These are phyloP conservation scores for Sebastes iracundus DNA, from an alignment of 2,797 vertebrate species.

Conservation along the genomic window DNA sequence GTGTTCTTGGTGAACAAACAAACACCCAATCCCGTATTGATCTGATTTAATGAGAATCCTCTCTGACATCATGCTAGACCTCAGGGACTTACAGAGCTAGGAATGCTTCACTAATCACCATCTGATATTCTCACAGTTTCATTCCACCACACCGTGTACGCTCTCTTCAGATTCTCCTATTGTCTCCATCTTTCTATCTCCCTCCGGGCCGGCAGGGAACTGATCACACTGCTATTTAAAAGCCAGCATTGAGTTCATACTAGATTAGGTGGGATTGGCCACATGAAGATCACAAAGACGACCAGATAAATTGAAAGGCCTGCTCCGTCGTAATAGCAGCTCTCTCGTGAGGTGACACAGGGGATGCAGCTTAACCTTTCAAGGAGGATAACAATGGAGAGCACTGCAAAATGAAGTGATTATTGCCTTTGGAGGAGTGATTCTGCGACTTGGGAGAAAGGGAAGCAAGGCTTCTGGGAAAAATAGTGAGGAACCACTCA, in stretches of 20 bases:
- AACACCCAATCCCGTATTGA: constrained; percentile 38
- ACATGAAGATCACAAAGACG: constrained; percentile 10
- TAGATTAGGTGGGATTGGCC: constrained; percentile 20
- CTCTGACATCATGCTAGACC: constrained; percentile 7
- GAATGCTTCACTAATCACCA: constrained; percentile 17
- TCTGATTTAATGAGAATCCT: constrained; percentile 46
- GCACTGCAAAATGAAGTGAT: constrained; percentile 40
- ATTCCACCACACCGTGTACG: background rate
- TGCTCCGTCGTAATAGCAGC: constrained; percentile 5
- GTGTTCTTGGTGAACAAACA: constrained; percentile 20
- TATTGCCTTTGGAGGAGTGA: constrained; percentile 25
- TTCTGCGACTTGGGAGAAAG: background rate
- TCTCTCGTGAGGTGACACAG: constrained; percentile 21
- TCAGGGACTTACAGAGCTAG: background rate
- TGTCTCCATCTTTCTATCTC: background rate
- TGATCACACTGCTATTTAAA: constrained; percentile 22
- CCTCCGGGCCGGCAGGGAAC: background rate
- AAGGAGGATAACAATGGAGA: constrained; percentile 30
- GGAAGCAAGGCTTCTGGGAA: background rate
- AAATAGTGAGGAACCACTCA: constrained; percentile 12
- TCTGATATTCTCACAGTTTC: constrained; percentile 1
- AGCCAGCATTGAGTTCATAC: constrained; percentile 4
- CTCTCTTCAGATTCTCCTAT: background rate
- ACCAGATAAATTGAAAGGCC: constrained; percentile 23
- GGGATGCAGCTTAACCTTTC: constrained; percentile 52